Percentiles rank a stretch among this genome's conserved stretches.
These are phyloP conservation scores for Notiomystis cincta DNA, from an alignment of 2,113 vertebrate species.

Conservation along the genomic window DNA sequence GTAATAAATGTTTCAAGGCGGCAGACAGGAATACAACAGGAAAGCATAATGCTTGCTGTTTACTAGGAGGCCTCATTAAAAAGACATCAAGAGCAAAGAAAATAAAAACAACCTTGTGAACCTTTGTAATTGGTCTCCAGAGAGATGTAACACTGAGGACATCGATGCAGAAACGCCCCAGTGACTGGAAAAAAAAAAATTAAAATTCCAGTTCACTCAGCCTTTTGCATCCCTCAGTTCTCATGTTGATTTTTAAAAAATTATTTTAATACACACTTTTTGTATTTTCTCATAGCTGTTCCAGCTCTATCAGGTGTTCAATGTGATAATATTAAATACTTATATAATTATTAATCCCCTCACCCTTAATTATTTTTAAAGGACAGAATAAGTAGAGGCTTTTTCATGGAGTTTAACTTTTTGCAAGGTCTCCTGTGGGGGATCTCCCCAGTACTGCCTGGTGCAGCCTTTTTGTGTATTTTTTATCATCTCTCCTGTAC, in stretches of 20 bases:
- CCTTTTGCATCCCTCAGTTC: neutral
- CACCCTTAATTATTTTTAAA: neutral
- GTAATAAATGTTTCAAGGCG: constrained; percentile 72
- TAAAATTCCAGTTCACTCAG: neutral
- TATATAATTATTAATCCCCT: neutral
- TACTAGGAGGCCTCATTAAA: constrained; percentile 80
- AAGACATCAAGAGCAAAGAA: constrained; percentile 78
- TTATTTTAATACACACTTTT: neutral
- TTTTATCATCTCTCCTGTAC: neutral
- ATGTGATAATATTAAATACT: neutral
- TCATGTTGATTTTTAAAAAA: neutral
- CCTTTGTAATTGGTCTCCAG: constrained; percentile 75
- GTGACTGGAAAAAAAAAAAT: neutral
- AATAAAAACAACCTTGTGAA: constrained; percentile 77
- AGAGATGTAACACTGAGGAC: constrained; percentile 54
- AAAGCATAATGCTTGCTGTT: constrained; percentile 69
- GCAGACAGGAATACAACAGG: constrained; percentile 77
- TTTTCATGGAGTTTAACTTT: neutral
- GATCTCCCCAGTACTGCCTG: neutral
- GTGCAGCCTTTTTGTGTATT: neutral
- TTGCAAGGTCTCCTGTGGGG: neutral
- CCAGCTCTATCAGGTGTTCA: neutral
- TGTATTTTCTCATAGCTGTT: neutral
- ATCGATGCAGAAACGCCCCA: constrained; percentile 34
- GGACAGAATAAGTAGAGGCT: neutral